Evolutionary conservation across 2,113 vertebrate species (phyloP).

Genomic region (Phaethon lepturus): DNA sequence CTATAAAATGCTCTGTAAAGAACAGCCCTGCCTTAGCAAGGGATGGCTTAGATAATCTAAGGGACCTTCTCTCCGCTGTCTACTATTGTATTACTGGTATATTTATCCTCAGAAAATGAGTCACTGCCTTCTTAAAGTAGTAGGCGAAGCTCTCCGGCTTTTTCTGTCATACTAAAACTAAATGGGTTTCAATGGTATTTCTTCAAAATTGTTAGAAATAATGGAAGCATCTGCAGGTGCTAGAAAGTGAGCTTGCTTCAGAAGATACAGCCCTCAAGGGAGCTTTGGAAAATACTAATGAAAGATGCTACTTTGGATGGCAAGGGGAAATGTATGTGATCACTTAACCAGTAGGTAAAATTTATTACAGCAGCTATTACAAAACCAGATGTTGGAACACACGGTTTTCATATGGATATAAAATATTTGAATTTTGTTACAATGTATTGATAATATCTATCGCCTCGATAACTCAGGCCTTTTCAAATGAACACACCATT

Average conservation of each 20-base stretch:
- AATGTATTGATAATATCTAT: not conserved
- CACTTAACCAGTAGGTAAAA: not conserved
- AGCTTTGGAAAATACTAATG: not conserved
- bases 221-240: constrained; percentile 1
- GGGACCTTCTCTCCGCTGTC: not conserved
- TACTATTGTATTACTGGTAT: not conserved
- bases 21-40: not conserved
- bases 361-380: not conserved
- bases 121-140: not conserved
- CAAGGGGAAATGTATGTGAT: not conserved
- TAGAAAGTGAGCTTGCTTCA: not conserved
- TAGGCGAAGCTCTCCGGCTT: not conserved
- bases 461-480: not conserved
- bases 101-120: not conserved
- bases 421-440: not conserved
- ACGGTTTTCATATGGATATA: not conserved
- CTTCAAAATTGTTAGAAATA: not conserved
- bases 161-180: not conserved
- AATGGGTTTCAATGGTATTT: not conserved
- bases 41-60: not conserved
- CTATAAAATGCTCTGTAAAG: constrained; percentile 24
- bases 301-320: not conserved
- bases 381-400: constrained; percentile 27
- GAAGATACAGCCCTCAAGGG: not conserved
- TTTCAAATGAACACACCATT: not conserved